A percentile compares a stretch with the other conserved stretches of the same genome.
Evolutionary conservation across 2,113 vertebrate species (phyloP).

Genomic region (Pheucticus melanocephalus): DNA sequence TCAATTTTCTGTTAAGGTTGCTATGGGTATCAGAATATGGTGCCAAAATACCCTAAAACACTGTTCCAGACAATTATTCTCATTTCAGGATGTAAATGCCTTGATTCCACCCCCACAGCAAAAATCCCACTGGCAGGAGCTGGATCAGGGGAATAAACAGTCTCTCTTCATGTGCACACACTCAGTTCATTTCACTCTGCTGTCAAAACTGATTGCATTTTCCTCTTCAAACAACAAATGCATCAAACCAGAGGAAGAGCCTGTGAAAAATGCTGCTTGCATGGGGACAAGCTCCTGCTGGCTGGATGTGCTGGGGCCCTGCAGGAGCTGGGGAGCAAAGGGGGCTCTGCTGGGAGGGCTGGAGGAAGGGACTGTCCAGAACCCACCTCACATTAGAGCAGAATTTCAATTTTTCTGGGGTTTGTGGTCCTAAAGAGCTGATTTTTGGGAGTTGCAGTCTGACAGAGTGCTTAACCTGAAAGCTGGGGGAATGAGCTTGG

Average conservation of each 20-base stretch:
- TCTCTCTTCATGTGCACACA: not conserved
- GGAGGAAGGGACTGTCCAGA: not conserved
- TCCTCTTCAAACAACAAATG: not conserved
- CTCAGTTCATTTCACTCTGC: not conserved
- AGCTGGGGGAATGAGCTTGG: not conserved
- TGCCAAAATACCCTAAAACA: slow-evolving; percentile 6
- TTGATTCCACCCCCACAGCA: not conserved
- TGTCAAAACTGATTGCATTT: not conserved
- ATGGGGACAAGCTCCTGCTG: not conserved
- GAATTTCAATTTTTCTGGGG: not conserved
- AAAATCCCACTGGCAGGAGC: not conserved
- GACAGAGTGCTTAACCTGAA: not conserved
- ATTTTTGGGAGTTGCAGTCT: not conserved
- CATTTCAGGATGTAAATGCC: not conserved
- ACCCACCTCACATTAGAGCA: not conserved
- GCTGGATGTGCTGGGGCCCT: not conserved
- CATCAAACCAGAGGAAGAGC: not conserved
- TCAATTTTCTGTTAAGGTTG: not conserved
- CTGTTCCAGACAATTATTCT: not conserved
- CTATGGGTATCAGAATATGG: not conserved
- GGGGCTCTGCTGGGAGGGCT: not conserved
- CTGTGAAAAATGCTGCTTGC: not conserved
- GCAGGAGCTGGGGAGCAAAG: not conserved
- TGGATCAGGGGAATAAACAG: not conserved
- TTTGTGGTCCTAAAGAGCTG: not conserved